Base-by-base conservation (phyloP, 2,797 vertebrate species). In the Pangasius macronema region DNA sequence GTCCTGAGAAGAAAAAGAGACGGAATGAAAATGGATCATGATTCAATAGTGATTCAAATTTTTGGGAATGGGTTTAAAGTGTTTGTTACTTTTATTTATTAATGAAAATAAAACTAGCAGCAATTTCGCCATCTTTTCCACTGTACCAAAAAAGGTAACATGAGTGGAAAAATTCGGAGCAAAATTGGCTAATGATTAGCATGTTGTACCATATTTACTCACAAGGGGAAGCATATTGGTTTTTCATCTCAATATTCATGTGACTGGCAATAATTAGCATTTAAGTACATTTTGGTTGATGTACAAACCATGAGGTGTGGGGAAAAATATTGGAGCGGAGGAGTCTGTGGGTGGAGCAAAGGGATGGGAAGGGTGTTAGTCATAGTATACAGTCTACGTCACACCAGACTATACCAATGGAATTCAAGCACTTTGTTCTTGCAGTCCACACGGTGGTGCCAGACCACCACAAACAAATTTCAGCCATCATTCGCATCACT, bases 1-100 rank as follows among this genome's bases (percentile, higher is more conserved):
- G 94, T 73, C 95, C 95, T 86, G 59, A 22, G 30, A n/a, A 63
- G 30, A 22, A 79, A 49, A 55, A 14, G 51, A 3, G 10, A 68
- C 3, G 27, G 7, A 18, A 51, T n/a, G 42, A 68, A 67, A 33
- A 22, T 20, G 16, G 30, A 55, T 73, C 16, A n/a, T 27, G 42
- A 49, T 49, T 49, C 24, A 75, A 14, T 24, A 27, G 70, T 14
- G 20, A 42, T 39, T 20, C 9, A 11, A 36, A 10, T 42, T 72
- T 68, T 36, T 36, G 65, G 65, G n/a, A 18, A 68, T 67, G 30
- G 30, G 30, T 33, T 67, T 16, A 16, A 65, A 30, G 57, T 8
- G 57, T 59, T 24, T 11, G 24, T 63, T 33, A 65, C 63, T 13
- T 4, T 57, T 20, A 5, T n/a, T 27, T 63, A n/a, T n/a, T 16